These are phyloP conservation scores for Pomacea maculata DNA, from an alignment of 1,140 invertebrate genomes.

Conservation along the genomic window DNA sequence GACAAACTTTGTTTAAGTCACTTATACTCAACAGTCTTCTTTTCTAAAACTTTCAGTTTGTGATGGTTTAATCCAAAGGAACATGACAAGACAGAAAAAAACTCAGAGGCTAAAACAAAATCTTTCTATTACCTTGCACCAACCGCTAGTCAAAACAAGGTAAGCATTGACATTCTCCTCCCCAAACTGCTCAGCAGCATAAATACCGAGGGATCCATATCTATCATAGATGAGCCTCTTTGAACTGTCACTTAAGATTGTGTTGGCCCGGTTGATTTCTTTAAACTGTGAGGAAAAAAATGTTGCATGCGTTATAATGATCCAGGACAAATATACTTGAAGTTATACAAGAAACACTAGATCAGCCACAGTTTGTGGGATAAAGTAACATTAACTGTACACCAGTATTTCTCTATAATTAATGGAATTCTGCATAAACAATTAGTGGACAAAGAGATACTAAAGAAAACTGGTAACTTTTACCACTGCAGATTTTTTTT, in stretches of 20 bases:
- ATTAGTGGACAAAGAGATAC: too few species aligned
- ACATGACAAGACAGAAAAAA: neutral
- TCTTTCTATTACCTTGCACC: conserved; percentile 82
- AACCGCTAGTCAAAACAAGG: conserved; percentile 79
- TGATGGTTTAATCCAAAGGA: too few species aligned
- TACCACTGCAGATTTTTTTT: too few species aligned
- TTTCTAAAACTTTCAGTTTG: too few species aligned
- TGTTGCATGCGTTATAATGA: neutral
- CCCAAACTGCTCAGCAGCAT: conserved; percentile 68
- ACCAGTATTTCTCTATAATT: too few species aligned
- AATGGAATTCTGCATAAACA: too few species aligned
- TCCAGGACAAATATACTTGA: neutral
- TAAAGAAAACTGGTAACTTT: too few species aligned
- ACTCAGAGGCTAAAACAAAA: neutral
- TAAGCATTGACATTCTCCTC: conserved; percentile 68
- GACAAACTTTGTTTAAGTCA: too few species aligned
- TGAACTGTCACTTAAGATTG: conserved; percentile 65
- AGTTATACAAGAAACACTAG: neutral
- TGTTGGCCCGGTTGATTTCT: conserved; percentile 68
- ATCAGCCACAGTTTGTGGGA: neutral
- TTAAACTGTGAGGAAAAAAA: conserved; percentile 63
- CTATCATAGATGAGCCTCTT: conserved; percentile 67
- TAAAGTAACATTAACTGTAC: neutral
- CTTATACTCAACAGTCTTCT: too few species aligned
- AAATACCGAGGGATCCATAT: conserved; percentile 68